Percentiles rank a stretch among this genome's conserved stretches.
phyloP scores from a whole-genome alignment of 2,113 vertebrate genomes.

The Salminus brasiliensis region DNA sequence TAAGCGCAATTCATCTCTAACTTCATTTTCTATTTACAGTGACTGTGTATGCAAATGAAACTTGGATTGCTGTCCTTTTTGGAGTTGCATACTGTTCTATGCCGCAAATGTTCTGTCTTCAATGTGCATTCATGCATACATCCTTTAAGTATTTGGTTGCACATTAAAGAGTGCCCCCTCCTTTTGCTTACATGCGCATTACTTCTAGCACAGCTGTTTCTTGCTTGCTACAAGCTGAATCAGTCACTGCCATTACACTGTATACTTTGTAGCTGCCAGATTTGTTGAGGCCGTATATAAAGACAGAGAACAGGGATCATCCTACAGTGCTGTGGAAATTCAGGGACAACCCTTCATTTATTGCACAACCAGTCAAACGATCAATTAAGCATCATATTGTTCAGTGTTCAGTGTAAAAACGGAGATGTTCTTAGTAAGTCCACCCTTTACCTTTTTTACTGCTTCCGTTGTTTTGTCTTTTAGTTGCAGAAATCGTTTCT shows the following conservation, averaged over 20 bases:
- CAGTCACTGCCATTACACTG: constrained; percentile 33
- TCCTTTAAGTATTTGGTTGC: constrained; percentile 45
- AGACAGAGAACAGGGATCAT: neutral
- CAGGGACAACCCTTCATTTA: too few relatives aligned
- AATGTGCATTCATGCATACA: constrained; percentile 44
- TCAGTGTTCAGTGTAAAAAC: too few relatives aligned
- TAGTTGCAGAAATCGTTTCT: too few relatives aligned
- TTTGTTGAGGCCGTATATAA: neutral
- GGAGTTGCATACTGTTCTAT: constrained; percentile 30
- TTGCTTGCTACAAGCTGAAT: constrained; percentile 3
- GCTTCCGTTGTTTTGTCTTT: too few relatives aligned
- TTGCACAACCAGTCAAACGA: too few relatives aligned
- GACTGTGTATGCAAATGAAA: constrained; percentile 40
- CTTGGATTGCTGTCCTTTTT: constrained; percentile 33
- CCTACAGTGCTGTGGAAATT: too few relatives aligned
- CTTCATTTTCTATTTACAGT: constrained; percentile 60
- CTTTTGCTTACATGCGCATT: constrained; percentile 39
- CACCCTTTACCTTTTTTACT: too few relatives aligned
- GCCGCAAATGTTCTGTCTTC: constrained; percentile 29
- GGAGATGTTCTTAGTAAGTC: too few relatives aligned
- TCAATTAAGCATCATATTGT: too few relatives aligned
- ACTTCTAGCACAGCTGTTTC: constrained; percentile 6
- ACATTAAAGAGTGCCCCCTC: constrained; percentile 47
- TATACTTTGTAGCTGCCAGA: neutral
- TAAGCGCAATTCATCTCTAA: constrained; percentile 34